Percentiles rank a stretch among this genome's conserved stretches.
Conservation (phyloP, 1,140 invertebrate genomes). For the Zaprionus capensis region DNA sequence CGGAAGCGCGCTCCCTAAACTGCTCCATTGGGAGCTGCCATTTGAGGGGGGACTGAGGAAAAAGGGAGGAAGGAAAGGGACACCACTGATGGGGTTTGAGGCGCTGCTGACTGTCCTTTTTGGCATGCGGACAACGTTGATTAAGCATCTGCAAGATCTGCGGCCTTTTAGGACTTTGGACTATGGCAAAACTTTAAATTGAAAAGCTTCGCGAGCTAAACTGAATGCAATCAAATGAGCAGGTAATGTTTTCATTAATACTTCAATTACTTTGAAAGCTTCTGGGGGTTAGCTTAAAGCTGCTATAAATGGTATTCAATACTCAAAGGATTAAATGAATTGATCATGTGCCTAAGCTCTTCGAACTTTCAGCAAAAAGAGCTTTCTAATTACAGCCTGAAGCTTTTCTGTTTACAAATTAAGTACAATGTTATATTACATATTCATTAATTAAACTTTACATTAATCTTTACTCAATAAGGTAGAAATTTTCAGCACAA, state of each 20-base stretch:
- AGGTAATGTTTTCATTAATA: not conserved
- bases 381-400: too few species aligned
- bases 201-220: not conserved
- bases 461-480: too few species aligned
- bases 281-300: not conserved
- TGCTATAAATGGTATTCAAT: not conserved
- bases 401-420: too few species aligned
- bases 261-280: not conserved
- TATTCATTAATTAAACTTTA: too few species aligned
- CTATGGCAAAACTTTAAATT: slow-evolving; percentile 20
- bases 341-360: too few species aligned
- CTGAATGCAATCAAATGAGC: not conserved
- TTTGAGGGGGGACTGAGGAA: not conserved
- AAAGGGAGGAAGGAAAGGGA: not conserved
- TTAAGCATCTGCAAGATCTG: slow-evolving; percentile 35
- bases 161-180: slow-evolving; percentile 17
- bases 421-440: too few species aligned
- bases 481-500: too few species aligned
- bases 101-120: slow-evolving; percentile 33
- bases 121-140: slow-evolving; percentile 38
- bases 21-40: slow-evolving; percentile 65
- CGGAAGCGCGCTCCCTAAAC: slow-evolving; percentile 72
- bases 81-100: not conserved
- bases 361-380: too few species aligned
- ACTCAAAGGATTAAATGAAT: too few species aligned